Evolutionary conservation across 2,888 invertebrate genomes (phyloP).

Genomic region (Chloroclysta siterata): DNA sequence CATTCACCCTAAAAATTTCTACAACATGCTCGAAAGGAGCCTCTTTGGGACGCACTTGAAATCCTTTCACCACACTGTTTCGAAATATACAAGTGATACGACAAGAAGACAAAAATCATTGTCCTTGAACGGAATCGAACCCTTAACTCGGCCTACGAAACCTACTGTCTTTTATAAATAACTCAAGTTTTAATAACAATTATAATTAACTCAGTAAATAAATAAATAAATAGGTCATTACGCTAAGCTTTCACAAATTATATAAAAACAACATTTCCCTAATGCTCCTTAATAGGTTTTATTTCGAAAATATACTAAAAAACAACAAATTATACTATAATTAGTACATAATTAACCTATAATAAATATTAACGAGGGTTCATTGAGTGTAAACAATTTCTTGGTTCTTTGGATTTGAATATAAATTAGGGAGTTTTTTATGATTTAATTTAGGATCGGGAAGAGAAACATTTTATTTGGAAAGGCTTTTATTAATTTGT

Average conservation of each 20-base stretch:
- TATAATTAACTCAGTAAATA: background rate
- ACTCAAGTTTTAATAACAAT: background rate
- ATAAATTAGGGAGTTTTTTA: slow-evolving; percentile 19
- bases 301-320: slow-evolving; percentile 5
- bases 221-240: background rate
- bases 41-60: no score
- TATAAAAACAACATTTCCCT: background rate
- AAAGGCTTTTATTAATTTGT: background rate
- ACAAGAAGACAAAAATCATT: no score
- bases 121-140: no score
- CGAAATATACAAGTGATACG: no score
- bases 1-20: no score
- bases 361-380: slow-evolving; percentile 23
- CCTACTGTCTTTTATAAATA: background rate
- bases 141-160: no score
- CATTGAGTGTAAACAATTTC: slow-evolving; percentile 18
- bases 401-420: slow-evolving; percentile 19
- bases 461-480: slow-evolving; percentile 2
- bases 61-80: no score
- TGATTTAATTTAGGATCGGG: slow-evolving; percentile 9
- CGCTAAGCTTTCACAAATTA: background rate
- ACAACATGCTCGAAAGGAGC: no score
- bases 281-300: background rate
- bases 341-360: slow-evolving; percentile 19
- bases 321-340: slow-evolving; percentile 16